Evolutionary conservation across 2,888 invertebrate genomes (phyloP).

Genomic region (Cheilosia pagana): DNA sequence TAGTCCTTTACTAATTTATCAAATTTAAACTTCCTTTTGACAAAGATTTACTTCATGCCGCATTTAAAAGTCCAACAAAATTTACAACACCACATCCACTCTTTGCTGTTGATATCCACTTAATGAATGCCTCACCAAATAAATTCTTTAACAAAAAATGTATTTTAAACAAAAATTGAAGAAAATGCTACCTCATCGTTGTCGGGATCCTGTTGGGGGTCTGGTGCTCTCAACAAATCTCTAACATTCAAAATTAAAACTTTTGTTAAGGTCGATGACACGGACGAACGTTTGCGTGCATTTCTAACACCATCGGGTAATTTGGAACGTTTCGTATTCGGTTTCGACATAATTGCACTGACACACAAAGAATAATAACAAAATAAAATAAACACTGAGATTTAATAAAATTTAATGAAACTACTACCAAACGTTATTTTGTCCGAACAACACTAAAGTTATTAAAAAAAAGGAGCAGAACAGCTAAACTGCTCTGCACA

Average conservation of each 20-base stretch:
- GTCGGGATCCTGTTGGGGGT: constrained; percentile 75
- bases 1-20: too few species aligned
- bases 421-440: not conserved
- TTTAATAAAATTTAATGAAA: not conserved
- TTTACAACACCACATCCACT: not conserved
- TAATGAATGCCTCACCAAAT: not conserved
- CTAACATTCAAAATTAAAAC: constrained; percentile 82
- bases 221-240: constrained; percentile 80
- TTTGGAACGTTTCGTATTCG: constrained; percentile 9
- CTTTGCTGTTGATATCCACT: constrained; percentile 21
- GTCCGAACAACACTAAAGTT: not conserved
- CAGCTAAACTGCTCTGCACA: not conserved
- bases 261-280: constrained; percentile 82
- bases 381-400: constrained; percentile 5
- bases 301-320: constrained; percentile 42
- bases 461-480: not conserved
- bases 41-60: too few species aligned
- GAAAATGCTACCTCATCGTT: constrained; percentile 60
- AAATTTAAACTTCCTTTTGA: too few species aligned
- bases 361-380: constrained; percentile 6
- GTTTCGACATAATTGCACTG: constrained; percentile 43
- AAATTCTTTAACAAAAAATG: not conserved
- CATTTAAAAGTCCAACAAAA: too few species aligned
- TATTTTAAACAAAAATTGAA: constrained; percentile 14
- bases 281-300: constrained; percentile 81